A percentile compares a stretch with the other conserved stretches of the same genome.
These are phyloP conservation scores for Oreochromis aureus DNA, from an alignment of 2,113 vertebrate species.

Conservation along the genomic window DNA sequence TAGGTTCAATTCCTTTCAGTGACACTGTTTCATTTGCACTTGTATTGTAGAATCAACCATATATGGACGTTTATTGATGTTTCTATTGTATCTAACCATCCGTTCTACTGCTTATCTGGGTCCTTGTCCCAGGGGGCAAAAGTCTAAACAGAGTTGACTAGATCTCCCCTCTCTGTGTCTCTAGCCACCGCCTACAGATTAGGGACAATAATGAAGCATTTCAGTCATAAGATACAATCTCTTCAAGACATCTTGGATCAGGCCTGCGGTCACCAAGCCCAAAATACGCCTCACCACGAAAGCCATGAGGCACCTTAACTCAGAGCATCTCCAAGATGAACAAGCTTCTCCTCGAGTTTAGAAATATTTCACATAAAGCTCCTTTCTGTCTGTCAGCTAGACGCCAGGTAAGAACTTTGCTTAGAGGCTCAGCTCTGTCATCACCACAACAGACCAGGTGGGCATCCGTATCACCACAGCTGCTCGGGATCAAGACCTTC, in stretches of 20 bases:
- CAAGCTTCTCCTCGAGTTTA: not conserved
- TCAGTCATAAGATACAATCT: not conserved
- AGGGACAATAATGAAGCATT: not conserved
- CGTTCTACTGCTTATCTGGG: not conserved
- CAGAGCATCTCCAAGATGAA: not conserved
- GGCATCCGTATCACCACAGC: not conserved
- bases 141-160: not conserved
- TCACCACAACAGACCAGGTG: not conserved
- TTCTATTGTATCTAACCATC: not conserved
- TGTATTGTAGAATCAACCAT: not conserved
- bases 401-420: not conserved
- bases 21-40: not conserved
- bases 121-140: not conserved
- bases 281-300: not conserved
- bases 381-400: not conserved
- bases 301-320: not conserved
- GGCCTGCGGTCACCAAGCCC: not conserved
- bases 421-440: not conserved
- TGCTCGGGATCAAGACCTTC: not conserved
- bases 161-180: not conserved
- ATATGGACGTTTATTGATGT: not conserved
- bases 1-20: not conserved
- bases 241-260: not conserved
- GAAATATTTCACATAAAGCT: not conserved
- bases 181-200: not conserved